Base-by-base conservation (phyloP, 1,140 invertebrate species). In the Drosophila mauritiana region DNA sequence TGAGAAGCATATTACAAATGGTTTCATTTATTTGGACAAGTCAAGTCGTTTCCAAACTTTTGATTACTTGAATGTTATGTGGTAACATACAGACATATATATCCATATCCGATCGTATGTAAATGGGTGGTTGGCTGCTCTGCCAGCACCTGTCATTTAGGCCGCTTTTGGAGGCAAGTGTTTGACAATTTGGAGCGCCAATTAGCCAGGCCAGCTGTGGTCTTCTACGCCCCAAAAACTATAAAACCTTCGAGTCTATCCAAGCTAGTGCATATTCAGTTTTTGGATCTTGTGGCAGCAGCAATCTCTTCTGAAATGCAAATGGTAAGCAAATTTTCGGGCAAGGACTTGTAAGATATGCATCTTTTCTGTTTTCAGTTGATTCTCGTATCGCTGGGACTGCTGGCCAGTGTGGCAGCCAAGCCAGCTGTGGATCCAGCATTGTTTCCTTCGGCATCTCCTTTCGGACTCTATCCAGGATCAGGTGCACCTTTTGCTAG, bases 131-230 rank as follows among this genome's bases (percentile, higher is more conserved):
- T 5, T 15, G 27, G 40, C 45, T 36, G 8, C 22, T 56, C 49
- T 61, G 65, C 59, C 62, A 68, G 22, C 31, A 36, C 34, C 65
- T 49, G 42, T 10, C 61, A 76, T 85, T 86, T 61, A 34, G 6
- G 25, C 46, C 80, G 74, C 67, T 69, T 79, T 65, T 48, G 52
- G 55, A 49, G 45, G 48, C 76, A 77, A 80, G 59, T 77, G 46
- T 59, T 58, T 86, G 73, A 62, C 59, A 48, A 57, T 57, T 49
- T 64, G 45, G 51, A 57, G 74, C 48, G 57, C 17, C 61, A 57
- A 77, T 72, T 80, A 65, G 40, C 39, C 31, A 55, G 48, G 22
- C 43, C 11, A 10, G 36, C 40, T 65, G n/a, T 20, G 15, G 15
- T 20, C 15, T 61, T 8, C 52, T 20, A 7, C 27, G 7, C 1